phyloP scores from a whole-genome alignment of 2,888 invertebrate species.

The Mythimna impura region DNA sequence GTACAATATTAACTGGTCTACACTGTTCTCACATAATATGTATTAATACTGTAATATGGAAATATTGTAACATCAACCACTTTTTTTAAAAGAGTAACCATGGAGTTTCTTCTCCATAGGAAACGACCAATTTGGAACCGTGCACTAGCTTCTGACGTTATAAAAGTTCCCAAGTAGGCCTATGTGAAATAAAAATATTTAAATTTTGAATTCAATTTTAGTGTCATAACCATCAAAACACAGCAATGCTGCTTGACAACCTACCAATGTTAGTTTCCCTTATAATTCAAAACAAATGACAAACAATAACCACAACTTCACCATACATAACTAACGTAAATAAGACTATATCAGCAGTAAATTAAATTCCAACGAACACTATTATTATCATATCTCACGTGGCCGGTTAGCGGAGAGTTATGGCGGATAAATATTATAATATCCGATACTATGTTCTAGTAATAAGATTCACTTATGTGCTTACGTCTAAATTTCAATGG shows the following conservation, averaged over 20 bases:
- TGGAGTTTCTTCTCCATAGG: too few relatives aligned
- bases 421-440: conserved; percentile 63
- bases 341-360: conserved; percentile 44
- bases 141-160: too few relatives aligned
- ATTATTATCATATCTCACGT: conserved; percentile 54
- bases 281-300: conserved; percentile 33
- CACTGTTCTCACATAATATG: too few relatives aligned
- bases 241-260: too few relatives aligned
- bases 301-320: conserved; percentile 16
- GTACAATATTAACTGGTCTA: too few relatives aligned
- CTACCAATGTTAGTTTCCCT: background rate
- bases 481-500: conserved; percentile 66
- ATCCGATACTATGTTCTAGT: conserved; percentile 45
- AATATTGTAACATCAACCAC: too few relatives aligned
- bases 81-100: too few relatives aligned
- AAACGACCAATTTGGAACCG: too few relatives aligned
- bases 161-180: too few relatives aligned
- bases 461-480: conserved; percentile 65
- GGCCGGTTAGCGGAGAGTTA: conserved; percentile 55
- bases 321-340: conserved; percentile 29
- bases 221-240: background rate
- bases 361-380: conserved; percentile 47
- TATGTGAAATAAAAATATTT: too few relatives aligned
- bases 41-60: too few relatives aligned
- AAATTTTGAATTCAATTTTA: too few relatives aligned